A percentile compares a stretch with the other conserved stretches of the same genome.
These are phyloP conservation scores for Masnerella sp. DNA, from an alignment of 2,888 invertebrate species.

Conservation along the genomic window DNA sequence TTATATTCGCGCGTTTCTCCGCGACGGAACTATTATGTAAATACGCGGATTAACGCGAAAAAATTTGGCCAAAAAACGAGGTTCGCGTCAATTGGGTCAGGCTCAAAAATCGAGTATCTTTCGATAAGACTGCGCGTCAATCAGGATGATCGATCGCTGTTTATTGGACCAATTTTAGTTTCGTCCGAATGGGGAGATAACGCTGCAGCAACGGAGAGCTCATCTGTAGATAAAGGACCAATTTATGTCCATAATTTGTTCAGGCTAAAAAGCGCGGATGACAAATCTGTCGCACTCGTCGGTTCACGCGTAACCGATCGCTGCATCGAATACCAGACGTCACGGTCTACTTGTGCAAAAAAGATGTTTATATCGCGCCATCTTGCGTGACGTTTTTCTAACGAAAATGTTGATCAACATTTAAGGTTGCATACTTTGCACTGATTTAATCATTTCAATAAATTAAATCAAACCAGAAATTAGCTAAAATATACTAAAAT, in stretches of 20 bases:
- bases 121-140: conserved; percentile 33
- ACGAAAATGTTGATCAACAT: too few species aligned
- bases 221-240: conserved; percentile 11
- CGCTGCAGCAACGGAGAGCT: conserved; percentile 5
- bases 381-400: conserved; percentile 62
- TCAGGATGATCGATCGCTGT: conserved; percentile 41
- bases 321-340: conserved; percentile 50
- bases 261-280: conserved; percentile 22
- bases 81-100: conserved; percentile 9
- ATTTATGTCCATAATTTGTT: conserved; percentile 32
- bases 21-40: conserved; percentile 16
- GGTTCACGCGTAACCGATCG: conserved; percentile 17
- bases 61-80: conserved; percentile 2
- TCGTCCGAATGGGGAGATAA: conserved; percentile 12
- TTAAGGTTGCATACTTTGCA: not conserved
- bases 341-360: conserved; percentile 63
- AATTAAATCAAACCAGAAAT: too few species aligned
- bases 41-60: conserved; percentile 21
- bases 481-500: too few species aligned
- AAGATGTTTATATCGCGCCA: conserved; percentile 29
- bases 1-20: conserved; percentile 7
- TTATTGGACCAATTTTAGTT: conserved; percentile 34
- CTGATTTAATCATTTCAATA: too few species aligned
- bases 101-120: conserved; percentile 26
- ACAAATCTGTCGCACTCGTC: conserved; percentile 26